Conservation (phyloP, 2,113 vertebrate genomes). For the Elachura formosa region DNA sequence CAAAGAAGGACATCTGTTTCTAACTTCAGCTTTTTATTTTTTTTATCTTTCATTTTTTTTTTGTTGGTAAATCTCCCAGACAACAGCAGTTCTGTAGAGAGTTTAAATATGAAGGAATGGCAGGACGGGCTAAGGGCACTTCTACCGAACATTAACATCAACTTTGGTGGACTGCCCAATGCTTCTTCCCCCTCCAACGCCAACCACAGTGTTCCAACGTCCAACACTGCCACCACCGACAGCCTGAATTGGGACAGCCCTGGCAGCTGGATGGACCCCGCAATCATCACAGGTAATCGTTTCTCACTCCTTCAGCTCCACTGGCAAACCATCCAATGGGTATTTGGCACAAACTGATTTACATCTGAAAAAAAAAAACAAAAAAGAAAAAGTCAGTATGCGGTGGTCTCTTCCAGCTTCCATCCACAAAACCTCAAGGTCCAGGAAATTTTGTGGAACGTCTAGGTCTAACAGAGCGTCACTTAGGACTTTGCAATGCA, state of each 20-base stretch:
- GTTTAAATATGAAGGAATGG: conserved; percentile 99
- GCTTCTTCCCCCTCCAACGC: conserved; percentile 94
- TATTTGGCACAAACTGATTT: conserved; percentile 60
- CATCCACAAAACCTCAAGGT: conserved; percentile 44
- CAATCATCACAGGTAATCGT: conserved; percentile 96
- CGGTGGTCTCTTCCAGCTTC: conserved; percentile 69
- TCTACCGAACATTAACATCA: conserved; percentile 99
- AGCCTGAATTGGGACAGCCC: conserved; percentile 96
- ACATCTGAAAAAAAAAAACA: neutral
- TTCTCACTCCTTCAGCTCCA: conserved; percentile 72
- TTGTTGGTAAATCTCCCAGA: conserved; percentile 87
- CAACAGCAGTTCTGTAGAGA: conserved; percentile 96
- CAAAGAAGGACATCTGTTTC: conserved; percentile 77
- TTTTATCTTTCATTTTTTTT: conserved; percentile 79
- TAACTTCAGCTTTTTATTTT: conserved; percentile 85
- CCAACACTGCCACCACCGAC: conserved; percentile 87
- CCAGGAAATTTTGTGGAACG: neutral
- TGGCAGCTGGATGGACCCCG: conserved; percentile 99
- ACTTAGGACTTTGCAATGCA: conserved; percentile 35
- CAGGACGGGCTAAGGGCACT: conserved; percentile 98
- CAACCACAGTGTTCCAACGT: conserved; percentile 91
- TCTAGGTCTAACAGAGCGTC: neutral
- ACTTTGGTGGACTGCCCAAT: conserved; percentile 98
- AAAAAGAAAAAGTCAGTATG: conserved; percentile 13
- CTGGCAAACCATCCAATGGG: conserved; percentile 59